Evolutionary conservation across 2,797 vertebrate species (phyloP).

Genomic region (Squalus acanthias): DNA sequence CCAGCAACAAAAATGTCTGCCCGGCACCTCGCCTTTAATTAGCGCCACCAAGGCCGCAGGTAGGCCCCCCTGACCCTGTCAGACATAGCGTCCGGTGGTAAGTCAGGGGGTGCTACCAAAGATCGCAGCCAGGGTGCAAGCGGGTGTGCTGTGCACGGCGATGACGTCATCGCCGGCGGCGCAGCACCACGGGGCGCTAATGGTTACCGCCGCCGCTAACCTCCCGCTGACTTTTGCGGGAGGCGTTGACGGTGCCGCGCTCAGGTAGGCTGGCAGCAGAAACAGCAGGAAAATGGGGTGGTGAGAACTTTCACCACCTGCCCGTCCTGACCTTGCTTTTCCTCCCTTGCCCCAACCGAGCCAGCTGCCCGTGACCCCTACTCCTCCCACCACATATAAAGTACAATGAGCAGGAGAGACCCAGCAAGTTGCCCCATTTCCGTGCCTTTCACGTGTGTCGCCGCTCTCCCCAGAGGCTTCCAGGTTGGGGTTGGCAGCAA

Average conservation of each 20-base stretch:
- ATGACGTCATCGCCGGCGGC: too few species aligned
- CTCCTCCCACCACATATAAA: not conserved
- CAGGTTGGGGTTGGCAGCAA: not conserved
- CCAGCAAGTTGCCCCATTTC: not conserved
- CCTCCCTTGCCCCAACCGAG: not conserved
- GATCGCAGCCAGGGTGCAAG: too few species aligned
- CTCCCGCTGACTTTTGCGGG: too few species aligned
- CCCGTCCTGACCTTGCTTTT: not conserved
- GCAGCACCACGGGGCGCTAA: too few species aligned
- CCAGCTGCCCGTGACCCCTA: not conserved
- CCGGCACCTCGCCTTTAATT: too few species aligned
- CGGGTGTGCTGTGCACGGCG: too few species aligned
- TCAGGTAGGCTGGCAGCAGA: not conserved
- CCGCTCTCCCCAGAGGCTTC: not conserved
- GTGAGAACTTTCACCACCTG: not conserved
- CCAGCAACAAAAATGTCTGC: too few species aligned
- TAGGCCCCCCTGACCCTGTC: too few species aligned
- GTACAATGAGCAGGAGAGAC: not conserved
- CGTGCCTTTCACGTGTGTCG: not conserved
- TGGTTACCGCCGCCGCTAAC: too few species aligned
- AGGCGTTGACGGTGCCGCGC: not conserved
- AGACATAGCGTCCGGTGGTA: too few species aligned
- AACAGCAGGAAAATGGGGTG: not conserved
- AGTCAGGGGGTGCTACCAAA: too few species aligned
- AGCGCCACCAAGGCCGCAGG: too few species aligned